These are phyloP conservation scores for Agelas oroides DNA, from an alignment of 37 sponge, comb jelly and placozoan genomes.

Conservation along the genomic window DNA sequence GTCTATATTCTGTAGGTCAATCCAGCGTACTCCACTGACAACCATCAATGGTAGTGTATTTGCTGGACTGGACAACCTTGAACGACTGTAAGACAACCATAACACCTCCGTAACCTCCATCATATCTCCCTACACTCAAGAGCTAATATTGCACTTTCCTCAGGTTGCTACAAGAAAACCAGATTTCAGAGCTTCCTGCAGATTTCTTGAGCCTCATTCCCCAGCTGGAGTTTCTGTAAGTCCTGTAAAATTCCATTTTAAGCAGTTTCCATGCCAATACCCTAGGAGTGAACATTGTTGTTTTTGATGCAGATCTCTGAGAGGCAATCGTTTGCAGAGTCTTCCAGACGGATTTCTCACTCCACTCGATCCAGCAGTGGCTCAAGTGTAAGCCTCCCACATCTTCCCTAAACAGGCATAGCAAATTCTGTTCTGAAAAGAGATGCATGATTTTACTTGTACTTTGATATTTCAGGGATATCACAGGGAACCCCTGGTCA, in stretches of 20 bases:
- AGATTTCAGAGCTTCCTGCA: background rate
- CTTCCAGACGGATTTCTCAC: slow-evolving; percentile 43
- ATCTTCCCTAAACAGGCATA: background rate
- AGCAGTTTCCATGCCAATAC: no score
- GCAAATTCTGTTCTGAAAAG: background rate
- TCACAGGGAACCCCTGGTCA: slow-evolving; percentile 60
- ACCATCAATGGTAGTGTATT: slow-evolving; percentile 18
- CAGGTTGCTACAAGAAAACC: slow-evolving; percentile 30
- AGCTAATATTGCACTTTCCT: background rate
- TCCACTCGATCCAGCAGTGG: background rate
- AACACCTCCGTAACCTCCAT: background rate
- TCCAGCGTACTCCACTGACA: slow-evolving; percentile 40
- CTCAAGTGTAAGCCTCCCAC: slow-evolving; percentile 31
- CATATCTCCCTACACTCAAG: background rate
- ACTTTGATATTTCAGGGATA: slow-evolving; percentile 14
- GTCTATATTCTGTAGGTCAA: slow-evolving; percentile 16
- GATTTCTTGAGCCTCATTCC: background rate
- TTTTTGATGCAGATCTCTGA: slow-evolving; percentile 18
- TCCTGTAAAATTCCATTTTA: no score
- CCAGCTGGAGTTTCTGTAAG: slow-evolving; percentile 44
- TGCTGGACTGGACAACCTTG: slow-evolving; percentile 31
- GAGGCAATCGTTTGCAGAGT: slow-evolving; percentile 25
- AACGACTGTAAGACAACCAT: slow-evolving; percentile 19
- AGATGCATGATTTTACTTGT: background rate
- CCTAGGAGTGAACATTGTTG: no score